Evolutionary conservation across 2,797 vertebrate species (phyloP).

Genomic region (Galagoides demidoff): DNA sequence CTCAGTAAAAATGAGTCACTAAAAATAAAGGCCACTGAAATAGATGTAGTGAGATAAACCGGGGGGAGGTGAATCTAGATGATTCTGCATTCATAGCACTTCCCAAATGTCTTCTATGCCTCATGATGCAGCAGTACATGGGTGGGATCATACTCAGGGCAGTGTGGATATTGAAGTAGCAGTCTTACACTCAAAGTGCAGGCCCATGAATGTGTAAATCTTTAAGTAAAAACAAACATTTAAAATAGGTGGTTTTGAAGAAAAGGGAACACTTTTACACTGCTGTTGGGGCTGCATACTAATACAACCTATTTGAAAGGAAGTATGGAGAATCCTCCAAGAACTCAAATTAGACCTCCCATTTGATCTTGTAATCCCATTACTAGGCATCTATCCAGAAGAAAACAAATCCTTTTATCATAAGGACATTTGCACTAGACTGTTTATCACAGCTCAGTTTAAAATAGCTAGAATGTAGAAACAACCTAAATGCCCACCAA

Average conservation of each 20-base stretch:
- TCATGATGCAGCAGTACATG: background rate
- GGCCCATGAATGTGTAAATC: background rate
- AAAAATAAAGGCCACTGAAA: background rate
- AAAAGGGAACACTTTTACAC: too few species aligned
- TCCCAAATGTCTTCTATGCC: background rate
- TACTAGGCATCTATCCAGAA: too few species aligned
- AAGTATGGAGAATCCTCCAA: too few species aligned
- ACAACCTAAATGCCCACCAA: too few species aligned
- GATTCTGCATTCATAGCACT: background rate
- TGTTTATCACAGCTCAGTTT: too few species aligned
- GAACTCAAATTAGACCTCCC: too few species aligned
- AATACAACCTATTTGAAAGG: too few species aligned
- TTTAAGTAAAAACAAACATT: slow-evolving; percentile 12
- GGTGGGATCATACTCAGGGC: background rate
- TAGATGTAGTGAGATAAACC: background rate
- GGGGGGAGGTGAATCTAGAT: background rate
- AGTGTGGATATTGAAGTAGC: background rate
- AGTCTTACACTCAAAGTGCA: background rate
- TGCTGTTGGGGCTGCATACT: too few species aligned
- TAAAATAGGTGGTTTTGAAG: background rate
- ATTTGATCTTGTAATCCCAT: too few species aligned
- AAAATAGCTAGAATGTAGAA: too few species aligned
- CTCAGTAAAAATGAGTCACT: background rate
- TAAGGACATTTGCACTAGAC: too few species aligned
- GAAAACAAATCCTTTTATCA: too few species aligned